These are phyloP conservation scores for Calephelis virginiensis DNA, from an alignment of 1,140 invertebrate species.

Conservation along the genomic window DNA sequence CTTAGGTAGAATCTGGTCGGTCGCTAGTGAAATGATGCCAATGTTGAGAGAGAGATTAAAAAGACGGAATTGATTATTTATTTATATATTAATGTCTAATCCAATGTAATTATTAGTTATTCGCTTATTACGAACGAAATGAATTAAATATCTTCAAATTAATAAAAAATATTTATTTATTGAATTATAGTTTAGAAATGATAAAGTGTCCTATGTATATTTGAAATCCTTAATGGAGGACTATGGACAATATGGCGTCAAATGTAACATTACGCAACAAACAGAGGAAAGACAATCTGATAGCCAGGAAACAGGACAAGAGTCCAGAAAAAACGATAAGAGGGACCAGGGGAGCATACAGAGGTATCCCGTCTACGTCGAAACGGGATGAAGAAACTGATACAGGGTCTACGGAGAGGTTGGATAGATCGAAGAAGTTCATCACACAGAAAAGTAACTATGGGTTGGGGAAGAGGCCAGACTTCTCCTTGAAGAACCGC, in stretches of 20 bases:
- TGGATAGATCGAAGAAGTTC: constrained; percentile 75
- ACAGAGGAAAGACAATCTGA: constrained; percentile 70
- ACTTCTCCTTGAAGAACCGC: constrained; percentile 70
- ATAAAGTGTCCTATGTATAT: constrained; percentile 28
- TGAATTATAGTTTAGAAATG: constrained; percentile 28
- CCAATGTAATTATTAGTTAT: constrained; percentile 40
- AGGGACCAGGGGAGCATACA: constrained; percentile 63
- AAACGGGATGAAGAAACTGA: constrained; percentile 65
- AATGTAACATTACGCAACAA: constrained; percentile 68
- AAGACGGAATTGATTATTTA: constrained; percentile 74
- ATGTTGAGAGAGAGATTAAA: constrained; percentile 70
- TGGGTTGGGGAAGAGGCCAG: constrained; percentile 67
- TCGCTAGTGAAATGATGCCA: constrained; percentile 57
- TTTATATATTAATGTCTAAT: constrained; percentile 66
- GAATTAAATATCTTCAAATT: constrained; percentile 36
- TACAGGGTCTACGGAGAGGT: constrained; percentile 61
- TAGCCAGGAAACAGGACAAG: constrained; percentile 75
- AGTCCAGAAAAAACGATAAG: constrained; percentile 73
- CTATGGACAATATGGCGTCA: constrained; percentile 75
- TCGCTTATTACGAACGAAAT: constrained; percentile 35
- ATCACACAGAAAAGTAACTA: constrained; percentile 67
- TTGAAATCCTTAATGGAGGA: constrained; percentile 51
- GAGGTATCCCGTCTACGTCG: constrained; percentile 59
- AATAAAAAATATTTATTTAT: constrained; percentile 44
- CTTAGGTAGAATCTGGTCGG: constrained; percentile 44